phyloP scores from a whole-genome alignment of 2,888 invertebrate genomes.

The Tinea semifulvella region DNA sequence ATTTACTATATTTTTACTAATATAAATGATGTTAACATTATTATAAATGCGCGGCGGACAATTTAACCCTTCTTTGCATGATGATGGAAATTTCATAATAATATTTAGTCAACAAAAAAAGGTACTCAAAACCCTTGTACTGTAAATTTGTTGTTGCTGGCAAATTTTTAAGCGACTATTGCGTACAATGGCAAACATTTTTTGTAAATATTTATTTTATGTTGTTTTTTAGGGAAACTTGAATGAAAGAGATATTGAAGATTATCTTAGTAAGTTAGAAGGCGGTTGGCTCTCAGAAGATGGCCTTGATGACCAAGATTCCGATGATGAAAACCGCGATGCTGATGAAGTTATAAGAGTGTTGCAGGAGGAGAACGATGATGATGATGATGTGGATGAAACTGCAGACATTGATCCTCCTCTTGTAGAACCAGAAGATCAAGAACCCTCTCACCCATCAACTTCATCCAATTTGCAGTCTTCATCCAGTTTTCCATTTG shows the following conservation, averaged over 20 bases:
- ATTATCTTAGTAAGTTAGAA: conserved; percentile 25
- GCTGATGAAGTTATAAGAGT: conserved; percentile 29
- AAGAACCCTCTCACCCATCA: conserved; percentile 26
- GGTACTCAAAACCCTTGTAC: conserved; percentile 27
- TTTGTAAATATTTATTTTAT: conserved; percentile 28
- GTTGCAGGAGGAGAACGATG: conserved; percentile 28
- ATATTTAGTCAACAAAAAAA: conserved; percentile 26
- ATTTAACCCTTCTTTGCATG: conserved; percentile 22
- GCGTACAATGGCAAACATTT: conserved; percentile 26
- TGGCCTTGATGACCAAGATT: conserved; percentile 27
- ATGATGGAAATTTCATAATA: conserved; percentile 26
- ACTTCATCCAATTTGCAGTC: conserved; percentile 24
- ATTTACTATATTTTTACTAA: too few species aligned
- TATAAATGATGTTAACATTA: too few species aligned
- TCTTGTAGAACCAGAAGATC: conserved; percentile 27
- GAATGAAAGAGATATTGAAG: conserved; percentile 26
- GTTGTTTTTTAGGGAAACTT: conserved; percentile 29
- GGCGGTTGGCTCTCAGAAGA: conserved; percentile 28
- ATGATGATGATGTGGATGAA: conserved; percentile 22
- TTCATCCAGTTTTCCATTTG: conserved; percentile 26
- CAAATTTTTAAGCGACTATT: conserved; percentile 25
- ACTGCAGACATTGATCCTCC: conserved; percentile 26
- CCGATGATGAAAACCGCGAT: conserved; percentile 27
- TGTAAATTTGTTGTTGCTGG: conserved; percentile 29
- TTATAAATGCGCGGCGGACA: too few species aligned